These are phyloP conservation scores for Latrodectus geometricus DNA, from an alignment of 1,140 invertebrate species.

Conservation along the genomic window DNA sequence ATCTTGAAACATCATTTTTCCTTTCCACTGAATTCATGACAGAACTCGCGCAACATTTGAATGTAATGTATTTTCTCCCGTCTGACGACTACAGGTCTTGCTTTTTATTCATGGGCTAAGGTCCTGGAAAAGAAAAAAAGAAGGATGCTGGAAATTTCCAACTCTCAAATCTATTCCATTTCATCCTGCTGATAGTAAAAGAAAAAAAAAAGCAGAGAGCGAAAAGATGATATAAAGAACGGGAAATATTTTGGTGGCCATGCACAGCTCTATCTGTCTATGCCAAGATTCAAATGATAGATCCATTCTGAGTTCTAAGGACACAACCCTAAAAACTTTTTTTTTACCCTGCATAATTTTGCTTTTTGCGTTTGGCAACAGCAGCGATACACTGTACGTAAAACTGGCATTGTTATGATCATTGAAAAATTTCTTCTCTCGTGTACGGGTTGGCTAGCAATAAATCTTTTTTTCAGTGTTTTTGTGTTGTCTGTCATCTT, in stretches of 20 bases:
- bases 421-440: conserved; percentile 40
- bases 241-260: conserved; percentile 8
- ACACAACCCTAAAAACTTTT: not conserved
- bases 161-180: conserved; percentile 24
- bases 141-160: not conserved
- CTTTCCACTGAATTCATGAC: conserved; percentile 6
- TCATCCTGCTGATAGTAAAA: not conserved
- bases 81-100: not conserved
- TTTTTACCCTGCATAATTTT: not conserved
- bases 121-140: conserved; percentile 9
- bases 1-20: conserved; percentile 7
- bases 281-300: conserved; percentile 11
- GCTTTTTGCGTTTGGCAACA: not conserved
- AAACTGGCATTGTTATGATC: not conserved
- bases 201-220: not conserved
- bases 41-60: conserved; percentile 7
- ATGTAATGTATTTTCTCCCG: conserved; percentile 15
- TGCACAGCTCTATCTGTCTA: conserved; percentile 4
- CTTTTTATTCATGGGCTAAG: conserved; percentile 22
- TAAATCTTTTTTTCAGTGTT: conserved; percentile 36
- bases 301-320: conserved; percentile 9
- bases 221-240: conserved; percentile 22
- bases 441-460: not conserved
- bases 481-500: conserved; percentile 50
- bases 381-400: not conserved